Evolutionary conservation across 1,140 invertebrate genomes (phyloP), one percentile per base, ranked within the genome.

Genomic region (Dufourea novaeangliae): DNA sequence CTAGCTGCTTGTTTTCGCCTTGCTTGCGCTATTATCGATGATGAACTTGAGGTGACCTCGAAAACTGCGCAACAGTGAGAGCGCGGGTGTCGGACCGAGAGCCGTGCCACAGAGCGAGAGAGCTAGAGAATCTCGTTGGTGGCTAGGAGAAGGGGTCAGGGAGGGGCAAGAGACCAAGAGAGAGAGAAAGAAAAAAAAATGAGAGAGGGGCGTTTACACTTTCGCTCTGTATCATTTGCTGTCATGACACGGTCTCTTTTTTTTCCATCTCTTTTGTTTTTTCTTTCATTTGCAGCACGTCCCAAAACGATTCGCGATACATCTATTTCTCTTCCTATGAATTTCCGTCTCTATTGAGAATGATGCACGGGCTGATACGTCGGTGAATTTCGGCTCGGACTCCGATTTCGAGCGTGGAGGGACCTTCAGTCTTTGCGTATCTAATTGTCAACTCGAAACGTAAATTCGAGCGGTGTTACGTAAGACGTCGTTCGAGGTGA

Each of bases 21-120:
- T 88, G 84, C 84, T 70, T 88, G 84, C 84, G 87, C 87, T 90
- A 91, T 91, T 92, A 92, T 92, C 91, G 88, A 92, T 90, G 90
- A 92, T 92, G 90, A 92, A 92, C 90, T 91, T 91, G 87, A 88
- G 80, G 83, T 89, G 89, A 92, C 90, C 89, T 90, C 87, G 85
- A 84, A 87, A 88, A 86, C 88, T 91, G 88, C 85, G 90, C 90
- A 91, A 90, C 85, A 85, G 72, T 37, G 78, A 67, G 75, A 70
- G 75, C 32, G 63, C 17, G 46, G 69, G 44, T 39, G 73, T 61
- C 17, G 14, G 79, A 79, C 22, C 29, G 29, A 46, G 34, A 59
- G 39, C 66, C 66, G 39, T 5, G n/a, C n/a, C n/a, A n/a, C 32
- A 25, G 12, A 10, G 29, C 29, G 12, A 59, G 46, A 7, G 22